Evolutionary conservation across 2,888 invertebrate genomes (phyloP), one percentile per base, ranked within the genome.

Genomic region (Entomobrya proxima): DNA sequence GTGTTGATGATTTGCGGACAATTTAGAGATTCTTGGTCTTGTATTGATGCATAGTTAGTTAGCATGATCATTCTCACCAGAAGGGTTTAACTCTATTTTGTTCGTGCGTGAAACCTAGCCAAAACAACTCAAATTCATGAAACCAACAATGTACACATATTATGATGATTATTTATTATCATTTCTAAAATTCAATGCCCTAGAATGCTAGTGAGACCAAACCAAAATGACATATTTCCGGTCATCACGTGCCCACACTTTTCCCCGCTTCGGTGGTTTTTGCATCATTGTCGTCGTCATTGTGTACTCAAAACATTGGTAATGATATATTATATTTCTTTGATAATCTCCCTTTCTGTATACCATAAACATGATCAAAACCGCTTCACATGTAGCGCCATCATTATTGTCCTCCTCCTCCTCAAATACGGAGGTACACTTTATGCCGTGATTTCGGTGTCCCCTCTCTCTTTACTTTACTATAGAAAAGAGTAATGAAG

Each of bases 241-340:
- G 89, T 88, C 89, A 88, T 89, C 89, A 89, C 89, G 89, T 89
- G 89, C 86, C 88, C 86, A 85, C 88, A 88, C 80, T 89, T 89
- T 88, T 89, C 86, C 87, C 82, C 86, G 88, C 87, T 88, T 86
- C 86, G 89, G 79, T 89, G 89, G 75, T 75, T 88, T 78, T 83
- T 69, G 72, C 58, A 81, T 81, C 74, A 47, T 35, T 72, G 58
- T 74, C 72, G 82, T 82, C 18, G 64, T 83, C 67, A 50, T 83
- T 76, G 76, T 83, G 67, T 75, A 24, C 47, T 61, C 69, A 44
- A 67, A 40, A 58, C 69, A 69, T 69, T 69, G 69, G 40, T 69
- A 69, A 69, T 69, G 44, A 69, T 74, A 52, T 35, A 74, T 40
- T 13, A 50, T 74, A 47, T 75, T 75, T 61, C 37, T 75, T 55